phyloP scores from a whole-genome alignment of 2,888 invertebrate genomes.

The Cosmorhoe ocellata region DNA sequence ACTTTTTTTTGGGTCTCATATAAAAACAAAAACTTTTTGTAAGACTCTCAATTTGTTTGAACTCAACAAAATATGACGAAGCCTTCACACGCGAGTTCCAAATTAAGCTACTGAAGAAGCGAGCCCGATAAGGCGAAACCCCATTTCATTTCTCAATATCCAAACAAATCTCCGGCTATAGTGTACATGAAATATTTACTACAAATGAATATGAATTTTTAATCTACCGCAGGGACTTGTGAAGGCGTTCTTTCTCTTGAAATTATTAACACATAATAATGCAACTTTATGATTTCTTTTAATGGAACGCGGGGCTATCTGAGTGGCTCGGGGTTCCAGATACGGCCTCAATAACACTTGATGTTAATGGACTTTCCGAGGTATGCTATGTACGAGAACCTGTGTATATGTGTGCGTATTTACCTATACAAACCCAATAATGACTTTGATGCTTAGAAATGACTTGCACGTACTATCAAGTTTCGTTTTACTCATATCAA shows the following conservation, averaged over 20 bases:
- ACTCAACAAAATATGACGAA: constrained; percentile 47
- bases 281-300: constrained; percentile 79
- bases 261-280: constrained; percentile 82
- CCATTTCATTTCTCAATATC: constrained; percentile 49
- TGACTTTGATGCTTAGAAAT: constrained; percentile 27
- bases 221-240: constrained; percentile 59
- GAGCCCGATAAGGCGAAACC: constrained; percentile 53
- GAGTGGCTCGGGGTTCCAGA: constrained; percentile 63
- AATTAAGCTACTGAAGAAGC: constrained; percentile 55
- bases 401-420: constrained; percentile 16
- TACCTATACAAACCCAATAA: constrained; percentile 13
- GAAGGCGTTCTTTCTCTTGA: constrained; percentile 66
- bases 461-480: constrained; percentile 17
- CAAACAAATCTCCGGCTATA: constrained; percentile 45
- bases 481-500: constrained; percentile 32
- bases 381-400: constrained; percentile 41
- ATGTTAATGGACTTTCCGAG: constrained; percentile 69
- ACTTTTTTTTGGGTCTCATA: not conserved
- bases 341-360: constrained; percentile 70
- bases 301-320: constrained; percentile 76
- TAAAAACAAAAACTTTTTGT: constrained; percentile 5
- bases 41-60: constrained; percentile 28
- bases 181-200: constrained; percentile 44
- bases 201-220: constrained; percentile 61
- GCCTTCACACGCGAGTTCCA: constrained; percentile 40